Evolutionary conservation across 2,113 vertebrate genomes (phyloP), one percentile per base, ranked within the genome.

Genomic region (Brevimyrus niger): DNA sequence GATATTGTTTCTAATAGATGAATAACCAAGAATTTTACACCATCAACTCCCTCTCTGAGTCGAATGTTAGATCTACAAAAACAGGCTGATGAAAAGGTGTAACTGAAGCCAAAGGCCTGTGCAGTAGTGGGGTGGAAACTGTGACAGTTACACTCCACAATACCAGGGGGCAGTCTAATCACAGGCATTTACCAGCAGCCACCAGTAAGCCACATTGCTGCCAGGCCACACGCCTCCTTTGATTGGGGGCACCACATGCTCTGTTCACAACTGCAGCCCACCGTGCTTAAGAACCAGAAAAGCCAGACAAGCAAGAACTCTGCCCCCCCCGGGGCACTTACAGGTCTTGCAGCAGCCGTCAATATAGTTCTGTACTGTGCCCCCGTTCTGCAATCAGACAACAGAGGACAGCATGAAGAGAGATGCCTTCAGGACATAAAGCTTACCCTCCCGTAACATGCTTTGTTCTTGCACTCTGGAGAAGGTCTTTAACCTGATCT

Each of bases 291-390:
- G 92, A 94, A 92, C 76, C 89, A 89, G 93, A 95, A 80, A 97
- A 95, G 96, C 95, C 90, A 94, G 92, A 95, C 90, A 93, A 96
- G 92, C 93, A 91, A 73, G 2, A 76, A 92, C 51, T 44, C 51
- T 31, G 76, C 47, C 88, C 88, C 73, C 69, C 92, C 89, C 91
- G 94, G 84, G 35, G 92, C 90, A 99, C 98, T 99, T 97, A 99
- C 98, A 99, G 93, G 97, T 99, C 95, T 95, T 98, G 96, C 98
- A 99, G 96, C 98, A 99, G 94, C 98, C 98, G 89, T 98, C 97
- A 55, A 97, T 97, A 90, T 97, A 99, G 6, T 93, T 97, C 94
- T 98, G 97, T 91, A 98, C 96, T 92, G 95, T 92, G 48, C 98
- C 98, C 58, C 98, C 98, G 92, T 96, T 98, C 98, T 99, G 95